Percentiles rank a stretch among this genome's conserved stretches.
Conservation (phyloP, 2,888 invertebrate genomes). For the Thalpophila matura region DNA sequence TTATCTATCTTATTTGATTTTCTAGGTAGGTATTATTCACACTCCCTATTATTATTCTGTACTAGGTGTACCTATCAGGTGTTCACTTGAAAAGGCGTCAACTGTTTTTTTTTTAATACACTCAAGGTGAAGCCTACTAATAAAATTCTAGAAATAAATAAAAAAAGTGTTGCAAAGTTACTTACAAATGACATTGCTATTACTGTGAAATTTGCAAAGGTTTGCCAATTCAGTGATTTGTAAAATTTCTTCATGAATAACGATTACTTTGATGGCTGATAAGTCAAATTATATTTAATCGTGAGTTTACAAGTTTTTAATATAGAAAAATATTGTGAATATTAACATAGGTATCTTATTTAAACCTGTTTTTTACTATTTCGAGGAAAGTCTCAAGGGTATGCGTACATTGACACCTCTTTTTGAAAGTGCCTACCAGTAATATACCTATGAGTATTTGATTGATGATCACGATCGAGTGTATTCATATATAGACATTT, state of each 20-base stretch:
- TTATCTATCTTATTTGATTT: background rate
- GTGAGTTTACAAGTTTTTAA: background rate
- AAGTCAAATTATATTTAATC: background rate
- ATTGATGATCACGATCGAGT: conserved; percentile 37
- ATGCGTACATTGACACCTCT: conserved; percentile 29
- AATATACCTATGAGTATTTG: background rate
- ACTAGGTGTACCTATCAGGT: too few species aligned
- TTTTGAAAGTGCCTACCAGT: background rate
- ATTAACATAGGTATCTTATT: background rate
- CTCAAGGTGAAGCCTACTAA: background rate
- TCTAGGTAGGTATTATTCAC: conserved; percentile 1
- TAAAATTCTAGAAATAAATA: background rate
- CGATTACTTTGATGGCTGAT: conserved; percentile 2
- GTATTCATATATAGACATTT: conserved; percentile 18
- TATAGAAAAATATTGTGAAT: background rate
- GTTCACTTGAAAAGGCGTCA: background rate
- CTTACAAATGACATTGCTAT: conserved; percentile 10
- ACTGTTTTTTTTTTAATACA: background rate
- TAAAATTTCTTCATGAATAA: conserved; percentile 19
- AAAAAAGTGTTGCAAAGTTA: background rate
- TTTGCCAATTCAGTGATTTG: conserved; percentile 19
- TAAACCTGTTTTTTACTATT: background rate
- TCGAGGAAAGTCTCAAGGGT: conserved; percentile 8
- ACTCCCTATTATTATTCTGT: background rate
- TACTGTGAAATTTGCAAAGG: background rate